phyloP scores from a whole-genome alignment of 2,113 vertebrate species.

The Zapus hudsonius region DNA sequence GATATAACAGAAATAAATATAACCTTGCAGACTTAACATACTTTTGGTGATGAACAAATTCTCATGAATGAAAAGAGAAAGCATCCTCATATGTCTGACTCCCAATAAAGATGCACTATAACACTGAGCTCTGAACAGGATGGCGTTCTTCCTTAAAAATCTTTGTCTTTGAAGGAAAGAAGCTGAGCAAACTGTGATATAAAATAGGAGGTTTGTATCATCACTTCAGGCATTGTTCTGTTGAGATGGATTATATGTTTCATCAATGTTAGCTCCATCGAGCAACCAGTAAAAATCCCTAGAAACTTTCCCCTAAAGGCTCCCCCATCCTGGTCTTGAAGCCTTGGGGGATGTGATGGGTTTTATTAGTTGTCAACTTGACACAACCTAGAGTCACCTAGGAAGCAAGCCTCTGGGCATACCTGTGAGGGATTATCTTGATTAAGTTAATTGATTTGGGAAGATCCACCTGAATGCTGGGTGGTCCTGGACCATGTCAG shows the following conservation, averaged over 20 bases:
- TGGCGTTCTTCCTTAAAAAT: background rate
- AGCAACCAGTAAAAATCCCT: background rate
- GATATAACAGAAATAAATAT: background rate
- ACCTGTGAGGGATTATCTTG: too few species aligned
- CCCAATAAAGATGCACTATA: background rate
- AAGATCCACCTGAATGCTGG: too few species aligned
- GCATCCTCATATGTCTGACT: background rate
- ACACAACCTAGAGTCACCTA: too few species aligned
- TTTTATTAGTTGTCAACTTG: too few species aligned
- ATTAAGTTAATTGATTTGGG: too few species aligned
- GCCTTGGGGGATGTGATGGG: background rate
- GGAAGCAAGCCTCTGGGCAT: too few species aligned
- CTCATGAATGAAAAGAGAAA: background rate
- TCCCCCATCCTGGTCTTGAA: background rate
- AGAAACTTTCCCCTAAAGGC: background rate
- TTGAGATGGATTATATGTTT: background rate
- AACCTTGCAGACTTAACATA: background rate
- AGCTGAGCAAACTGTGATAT: background rate
- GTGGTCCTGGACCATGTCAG: too few species aligned
- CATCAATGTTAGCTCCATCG: background rate
- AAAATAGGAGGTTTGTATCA: background rate
- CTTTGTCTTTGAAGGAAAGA: background rate
- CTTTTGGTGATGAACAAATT: background rate
- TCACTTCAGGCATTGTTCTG: background rate
- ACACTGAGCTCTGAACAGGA: background rate